Base-by-base conservation (phyloP, 1,140 invertebrate species). In the Oryzaephilus surinamensis region DNA sequence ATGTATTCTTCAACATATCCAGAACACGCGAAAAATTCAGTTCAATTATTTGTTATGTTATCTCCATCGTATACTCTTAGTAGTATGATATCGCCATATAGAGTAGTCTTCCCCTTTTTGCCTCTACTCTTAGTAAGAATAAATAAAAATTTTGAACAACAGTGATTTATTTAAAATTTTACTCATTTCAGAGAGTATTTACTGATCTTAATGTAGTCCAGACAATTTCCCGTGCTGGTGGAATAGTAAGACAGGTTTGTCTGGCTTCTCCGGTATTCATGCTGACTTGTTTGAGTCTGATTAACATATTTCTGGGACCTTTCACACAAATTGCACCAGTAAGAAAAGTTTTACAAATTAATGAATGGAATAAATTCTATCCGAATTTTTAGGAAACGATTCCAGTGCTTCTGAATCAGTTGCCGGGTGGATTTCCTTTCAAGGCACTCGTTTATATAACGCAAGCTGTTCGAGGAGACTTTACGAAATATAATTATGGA, bases 1-100 rank as follows among this genome's bases (percentile, higher is more conserved):
- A 66, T 67, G 34, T 60, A 66, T 33, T 48, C 66, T 29, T 63
- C 62, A 18, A 55, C 57, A 21, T 45, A 55, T 21, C 61, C 66
- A 2, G 55, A 67, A 21, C 57, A 63, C 37, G 55, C 55, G 1
- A 43, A 32, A 15, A 40, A 40, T 14, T 37, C 42, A 7, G 34
- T 61, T 2, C 44, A 48, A 32, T 27, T 60, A 17, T 49, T 58
- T 31, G 48, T 61, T 26, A 48, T 55, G 7, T 26, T 56, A 17
- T 51, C 55, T n/a, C 58, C 58, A 6, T 55, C 57, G 10, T 55
- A 59, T 37, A 55, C 49, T 20, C 38, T 60, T 40, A 43, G 43
- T 6, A 52, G 52, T 41, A 58, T 58, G 42, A 21, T 37, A 12
- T 52, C 51, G 15, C 51, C 54, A n/a, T 51, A 51, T 35, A 39